Conservation (phyloP, 2,888 invertebrate genomes). For the Cephus pygmeus region DNA sequence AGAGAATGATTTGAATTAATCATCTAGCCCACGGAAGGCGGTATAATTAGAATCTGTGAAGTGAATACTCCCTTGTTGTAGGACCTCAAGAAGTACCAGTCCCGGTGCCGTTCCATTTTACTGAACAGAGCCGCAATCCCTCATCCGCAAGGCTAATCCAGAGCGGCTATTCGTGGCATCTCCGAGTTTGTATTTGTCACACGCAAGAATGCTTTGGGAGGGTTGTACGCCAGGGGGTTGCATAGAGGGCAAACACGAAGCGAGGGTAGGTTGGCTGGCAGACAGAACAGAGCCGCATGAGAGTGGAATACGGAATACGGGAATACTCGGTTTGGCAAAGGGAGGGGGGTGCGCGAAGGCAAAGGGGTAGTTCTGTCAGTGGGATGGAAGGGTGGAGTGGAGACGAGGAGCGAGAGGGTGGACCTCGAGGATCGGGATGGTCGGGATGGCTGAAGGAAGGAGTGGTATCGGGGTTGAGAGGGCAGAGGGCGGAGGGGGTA, state of each 20-base stretch:
- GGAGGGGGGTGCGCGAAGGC: slow-evolving; percentile 13
- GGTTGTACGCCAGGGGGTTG: slow-evolving; percentile 43
- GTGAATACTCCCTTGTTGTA: neutral
- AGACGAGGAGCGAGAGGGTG: slow-evolving; percentile 32
- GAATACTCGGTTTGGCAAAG: slow-evolving; percentile 41
- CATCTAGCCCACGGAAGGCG: neutral
- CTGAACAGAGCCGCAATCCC: neutral
- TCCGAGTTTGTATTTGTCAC: slow-evolving; percentile 59
- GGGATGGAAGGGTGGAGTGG: slow-evolving; percentile 31
- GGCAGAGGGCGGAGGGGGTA: slow-evolving; percentile 29
- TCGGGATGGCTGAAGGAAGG: slow-evolving; percentile 24
- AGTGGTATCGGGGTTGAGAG: slow-evolving; percentile 24
- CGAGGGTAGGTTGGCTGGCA: slow-evolving; percentile 43
- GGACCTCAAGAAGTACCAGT: neutral
- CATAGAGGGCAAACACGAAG: slow-evolving; percentile 33
- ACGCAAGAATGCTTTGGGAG: slow-evolving; percentile 49
- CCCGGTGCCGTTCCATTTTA: neutral
- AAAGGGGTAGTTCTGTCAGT: slow-evolving; percentile 21
- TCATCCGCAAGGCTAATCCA: slow-evolving; percentile 6
- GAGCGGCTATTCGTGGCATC: slow-evolving; percentile 5
- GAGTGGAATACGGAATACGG: slow-evolving; percentile 60
- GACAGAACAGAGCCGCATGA: slow-evolving; percentile 55
- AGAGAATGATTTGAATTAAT: neutral
- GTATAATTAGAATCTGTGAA: neutral
- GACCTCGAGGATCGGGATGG: slow-evolving; percentile 23